Evolutionary conservation across 1,140 invertebrate genomes (phyloP).

Genomic region (Conopomorpha cramerella): DNA sequence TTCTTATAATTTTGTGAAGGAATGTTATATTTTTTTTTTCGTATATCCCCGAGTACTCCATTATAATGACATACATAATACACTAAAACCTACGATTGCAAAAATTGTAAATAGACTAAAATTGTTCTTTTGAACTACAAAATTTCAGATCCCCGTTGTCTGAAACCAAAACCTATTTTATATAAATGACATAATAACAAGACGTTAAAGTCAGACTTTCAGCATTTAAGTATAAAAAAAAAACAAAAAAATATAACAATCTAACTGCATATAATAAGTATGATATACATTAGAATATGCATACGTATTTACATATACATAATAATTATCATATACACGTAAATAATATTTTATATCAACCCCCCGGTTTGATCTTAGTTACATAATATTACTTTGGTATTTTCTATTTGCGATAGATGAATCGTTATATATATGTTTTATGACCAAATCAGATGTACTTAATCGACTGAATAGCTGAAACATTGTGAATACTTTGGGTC

Average conservation of each 20-base stretch:
- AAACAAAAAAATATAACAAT: slow-evolving; percentile 53
- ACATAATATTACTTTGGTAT: no score
- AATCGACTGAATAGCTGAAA: no score
- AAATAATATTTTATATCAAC: slow-evolving; percentile 50
- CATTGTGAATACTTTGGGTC: no score
- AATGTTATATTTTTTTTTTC: slow-evolving; percentile 40
- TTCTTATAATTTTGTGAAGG: slow-evolving; percentile 29
- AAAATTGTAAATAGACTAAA: slow-evolving; percentile 41
- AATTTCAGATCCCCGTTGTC: slow-evolving; percentile 38
- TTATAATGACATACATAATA: slow-evolving; percentile 26
- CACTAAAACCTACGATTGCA: slow-evolving; percentile 25
- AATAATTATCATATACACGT: slow-evolving; percentile 49
- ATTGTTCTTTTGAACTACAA: slow-evolving; percentile 33
- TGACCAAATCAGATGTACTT: no score
- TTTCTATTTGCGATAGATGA: no score
- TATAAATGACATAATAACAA: slow-evolving; percentile 44
- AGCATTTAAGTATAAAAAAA: no score
- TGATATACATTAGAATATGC: slow-evolving; percentile 49
- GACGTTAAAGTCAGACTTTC: slow-evolving; percentile 55
- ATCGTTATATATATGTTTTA: no score
- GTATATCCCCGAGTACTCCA: slow-evolving; percentile 37
- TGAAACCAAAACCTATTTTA: no score
- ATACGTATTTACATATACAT: slow-evolving; percentile 59
- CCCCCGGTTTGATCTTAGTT: no score
- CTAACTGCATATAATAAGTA: slow-evolving; percentile 41